phyloP scores from a whole-genome alignment of 2,113 vertebrate species.

The Myodes glareolus region DNA sequence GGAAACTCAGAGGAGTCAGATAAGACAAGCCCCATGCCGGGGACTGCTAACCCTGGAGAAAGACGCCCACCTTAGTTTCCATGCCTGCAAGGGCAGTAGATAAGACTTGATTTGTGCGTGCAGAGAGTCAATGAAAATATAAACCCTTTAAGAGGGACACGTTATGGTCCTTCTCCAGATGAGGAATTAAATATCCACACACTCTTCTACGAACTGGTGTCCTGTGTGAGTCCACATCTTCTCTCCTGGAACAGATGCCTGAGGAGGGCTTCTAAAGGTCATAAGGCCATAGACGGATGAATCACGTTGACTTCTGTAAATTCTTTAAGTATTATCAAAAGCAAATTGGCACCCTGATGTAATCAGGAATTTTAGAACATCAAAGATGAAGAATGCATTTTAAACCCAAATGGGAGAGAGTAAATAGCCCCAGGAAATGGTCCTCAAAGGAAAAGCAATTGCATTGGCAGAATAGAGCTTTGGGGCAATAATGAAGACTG shows the following conservation, averaged over 20 bases:
- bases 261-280: neutral
- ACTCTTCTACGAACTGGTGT: neutral
- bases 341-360: neutral
- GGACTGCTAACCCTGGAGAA: neutral
- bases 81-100: neutral
- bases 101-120: neutral
- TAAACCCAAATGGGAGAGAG: neutral
- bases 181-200: neutral
- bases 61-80: neutral
- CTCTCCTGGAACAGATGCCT: neutral
- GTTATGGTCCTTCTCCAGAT: neutral
- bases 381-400: neutral
- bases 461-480: neutral
- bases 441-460: neutral
- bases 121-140: neutral
- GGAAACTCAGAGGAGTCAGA: neutral
- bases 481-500: constrained; percentile 15
- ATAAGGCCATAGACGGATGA: neutral
- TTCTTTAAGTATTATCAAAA: neutral
- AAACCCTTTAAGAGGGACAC: neutral
- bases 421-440: neutral
- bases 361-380: constrained; percentile 1
- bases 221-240: neutral
- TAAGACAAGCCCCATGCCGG: neutral
- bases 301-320: neutral